These are phyloP conservation scores for Heterotis niloticus DNA, from an alignment of 2,113 vertebrate genomes.

Conservation along the genomic window DNA sequence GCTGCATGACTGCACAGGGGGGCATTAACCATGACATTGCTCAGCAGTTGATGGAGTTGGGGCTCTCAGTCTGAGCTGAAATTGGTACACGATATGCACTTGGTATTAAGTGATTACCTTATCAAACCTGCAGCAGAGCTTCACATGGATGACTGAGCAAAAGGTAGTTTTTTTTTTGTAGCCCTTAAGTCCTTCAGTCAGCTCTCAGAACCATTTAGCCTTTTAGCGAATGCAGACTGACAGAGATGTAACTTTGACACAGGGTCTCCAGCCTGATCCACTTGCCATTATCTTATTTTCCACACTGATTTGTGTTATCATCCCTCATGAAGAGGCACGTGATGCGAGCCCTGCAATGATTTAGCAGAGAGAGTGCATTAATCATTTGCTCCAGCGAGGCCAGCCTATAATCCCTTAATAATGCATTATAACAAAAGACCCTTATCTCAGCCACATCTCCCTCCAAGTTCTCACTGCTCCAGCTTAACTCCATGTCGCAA, in stretches of 20 bases:
- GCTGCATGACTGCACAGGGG: neutral
- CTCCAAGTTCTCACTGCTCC: slow-evolving; percentile 29
- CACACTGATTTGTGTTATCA: slow-evolving; percentile 40
- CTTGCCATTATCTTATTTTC: slow-evolving; percentile 51
- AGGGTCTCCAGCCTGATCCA: slow-evolving; percentile 34
- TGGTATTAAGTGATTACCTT: neutral
- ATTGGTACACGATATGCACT: neutral
- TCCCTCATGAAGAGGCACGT: neutral
- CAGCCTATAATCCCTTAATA: slow-evolving; percentile 10
- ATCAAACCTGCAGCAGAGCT: neutral
- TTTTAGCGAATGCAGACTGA: slow-evolving; percentile 28
- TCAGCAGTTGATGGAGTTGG: neutral
- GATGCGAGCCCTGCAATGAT: neutral
- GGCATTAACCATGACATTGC: neutral
- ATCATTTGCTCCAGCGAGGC: slow-evolving; percentile 4
- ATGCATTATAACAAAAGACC: slow-evolving; percentile 15
- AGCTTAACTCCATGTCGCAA: slow-evolving; percentile 45
- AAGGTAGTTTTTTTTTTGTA: neutral
- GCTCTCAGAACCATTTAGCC: slow-evolving; percentile 32
- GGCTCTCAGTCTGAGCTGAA: neutral
- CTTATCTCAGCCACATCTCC: slow-evolving; percentile 13
- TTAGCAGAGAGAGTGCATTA: slow-evolving; percentile 6
- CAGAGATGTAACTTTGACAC: slow-evolving; percentile 34
- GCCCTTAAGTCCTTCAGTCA: neutral
- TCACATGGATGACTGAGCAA: slow-evolving; percentile 8